A percentile compares a stretch with the other conserved stretches of the same genome.
phyloP scores from a whole-genome alignment of 2,888 invertebrate species.

The Stenotaenia linearis region DNA sequence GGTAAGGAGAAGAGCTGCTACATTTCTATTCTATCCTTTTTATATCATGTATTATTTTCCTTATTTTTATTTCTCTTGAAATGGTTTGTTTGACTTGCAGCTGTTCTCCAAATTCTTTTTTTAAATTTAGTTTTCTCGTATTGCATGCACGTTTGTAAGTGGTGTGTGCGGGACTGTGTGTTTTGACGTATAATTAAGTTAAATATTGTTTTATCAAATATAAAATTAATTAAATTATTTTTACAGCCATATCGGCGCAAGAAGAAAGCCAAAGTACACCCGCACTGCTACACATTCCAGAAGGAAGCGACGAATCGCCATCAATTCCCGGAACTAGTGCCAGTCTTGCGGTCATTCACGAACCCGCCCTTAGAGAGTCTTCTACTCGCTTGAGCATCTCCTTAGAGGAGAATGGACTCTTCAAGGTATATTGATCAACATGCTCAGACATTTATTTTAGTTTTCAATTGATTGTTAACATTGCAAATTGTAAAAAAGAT shows the following conservation, averaged over 20 bases:
- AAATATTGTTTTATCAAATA: background rate
- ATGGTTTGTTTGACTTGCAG: background rate
- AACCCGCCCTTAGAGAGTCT: slow-evolving; percentile 59
- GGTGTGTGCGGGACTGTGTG: background rate
- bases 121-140: background rate
- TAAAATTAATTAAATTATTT: background rate
- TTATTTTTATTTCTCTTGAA: background rate
- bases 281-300: slow-evolving; percentile 63
- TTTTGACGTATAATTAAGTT: background rate
- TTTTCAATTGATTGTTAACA: background rate
- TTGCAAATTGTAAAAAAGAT: background rate
- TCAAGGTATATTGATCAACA: slow-evolving; percentile 54
- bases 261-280: slow-evolving; percentile 88
- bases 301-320: slow-evolving; percentile 40
- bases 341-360: slow-evolving; percentile 75
- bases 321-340: slow-evolving; percentile 51
- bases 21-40: slow-evolving; percentile 24
- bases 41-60: background rate
- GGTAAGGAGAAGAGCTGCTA: slow-evolving; percentile 52
- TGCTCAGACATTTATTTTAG: background rate
- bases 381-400: slow-evolving; percentile 72
- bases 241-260: slow-evolving; percentile 66
- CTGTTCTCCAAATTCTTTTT: slow-evolving; percentile 1
- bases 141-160: slow-evolving; percentile 17
- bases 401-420: slow-evolving; percentile 72